A percentile compares a stretch with the other conserved stretches of the same genome.
Evolutionary conservation across 92 coral and sea anemone species (phyloP).

Genomic region (Epizoanthus fatuus): DNA sequence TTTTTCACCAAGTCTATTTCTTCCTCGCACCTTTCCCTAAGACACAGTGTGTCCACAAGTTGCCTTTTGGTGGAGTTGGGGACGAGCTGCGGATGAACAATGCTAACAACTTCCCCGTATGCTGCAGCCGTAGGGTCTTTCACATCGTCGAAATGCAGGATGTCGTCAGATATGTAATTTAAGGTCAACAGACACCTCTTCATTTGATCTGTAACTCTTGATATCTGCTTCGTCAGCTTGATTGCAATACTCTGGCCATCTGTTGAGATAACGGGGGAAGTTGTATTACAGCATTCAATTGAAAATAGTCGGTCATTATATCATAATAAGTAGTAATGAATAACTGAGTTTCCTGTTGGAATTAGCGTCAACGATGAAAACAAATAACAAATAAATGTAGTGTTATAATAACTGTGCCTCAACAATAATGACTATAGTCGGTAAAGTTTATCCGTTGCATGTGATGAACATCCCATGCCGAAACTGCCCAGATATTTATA

Average conservation of each 20-base stretch:
- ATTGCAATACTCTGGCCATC: conserved; percentile 77
- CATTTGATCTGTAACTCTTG: conserved; percentile 47
- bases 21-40: conserved; percentile 66
- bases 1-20: conserved; percentile 53
- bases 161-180: conserved; percentile 24
- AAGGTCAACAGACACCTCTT: conserved; percentile 39
- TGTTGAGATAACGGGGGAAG: conserved; percentile 21
- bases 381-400: too few relatives aligned
- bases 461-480: too few relatives aligned
- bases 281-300: neutral
- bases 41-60: conserved; percentile 46
- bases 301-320: neutral
- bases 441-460: too few relatives aligned
- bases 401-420: too few relatives aligned
- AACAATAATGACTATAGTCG: too few relatives aligned
- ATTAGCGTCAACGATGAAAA: neutral
- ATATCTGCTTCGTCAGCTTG: conserved; percentile 62
- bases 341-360: neutral
- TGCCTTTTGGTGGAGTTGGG: conserved; percentile 54
- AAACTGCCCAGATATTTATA: too few relatives aligned
- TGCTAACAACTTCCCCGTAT: conserved; percentile 19
- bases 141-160: conserved; percentile 45
- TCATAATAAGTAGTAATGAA: conserved; percentile 3
- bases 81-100: conserved; percentile 12
- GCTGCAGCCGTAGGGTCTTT: conserved; percentile 54